A percentile compares a stretch with the other conserved stretches of the same genome.
Evolutionary conservation across 2,888 invertebrate genomes (phyloP).

Genomic region (Callimorpha dominula): DNA sequence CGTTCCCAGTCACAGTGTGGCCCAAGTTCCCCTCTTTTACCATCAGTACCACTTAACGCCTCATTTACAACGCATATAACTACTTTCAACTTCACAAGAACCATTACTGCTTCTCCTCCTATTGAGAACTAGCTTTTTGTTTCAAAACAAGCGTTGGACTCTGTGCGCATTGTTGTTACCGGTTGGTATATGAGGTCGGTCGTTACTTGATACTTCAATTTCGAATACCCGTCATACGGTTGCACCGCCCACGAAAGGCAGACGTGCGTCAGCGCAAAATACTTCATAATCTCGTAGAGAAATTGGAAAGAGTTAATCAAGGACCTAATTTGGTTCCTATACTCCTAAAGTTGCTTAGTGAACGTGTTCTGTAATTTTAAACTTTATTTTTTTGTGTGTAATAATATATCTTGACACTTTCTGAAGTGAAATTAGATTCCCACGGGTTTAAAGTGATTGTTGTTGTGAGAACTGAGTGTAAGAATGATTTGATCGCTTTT

Average conservation of each 20-base stretch:
- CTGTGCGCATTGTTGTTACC: constrained; percentile 47
- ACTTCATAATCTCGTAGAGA: constrained; percentile 61
- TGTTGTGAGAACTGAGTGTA: constrained; percentile 50
- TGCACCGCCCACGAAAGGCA: constrained; percentile 77
- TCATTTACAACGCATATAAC: constrained; percentile 48
- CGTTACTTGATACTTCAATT: constrained; percentile 71
- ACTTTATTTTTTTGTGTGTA: constrained; percentile 56
- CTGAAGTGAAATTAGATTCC: constrained; percentile 67
- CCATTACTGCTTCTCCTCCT: constrained; percentile 57
- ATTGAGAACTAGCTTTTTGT: constrained; percentile 26
- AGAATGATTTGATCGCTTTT: constrained; percentile 56
- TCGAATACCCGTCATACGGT: constrained; percentile 81
- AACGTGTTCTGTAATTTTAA: constrained; percentile 38
- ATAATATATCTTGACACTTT: constrained; percentile 57
- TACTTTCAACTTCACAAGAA: constrained; percentile 41
- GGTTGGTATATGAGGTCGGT: constrained; percentile 58
- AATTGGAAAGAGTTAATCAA: constrained; percentile 61
- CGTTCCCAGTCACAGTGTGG: constrained; percentile 67
- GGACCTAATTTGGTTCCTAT: constrained; percentile 61
- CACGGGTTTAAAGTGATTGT: constrained; percentile 61
- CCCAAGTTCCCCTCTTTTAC: constrained; percentile 52
- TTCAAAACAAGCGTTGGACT: constrained; percentile 69
- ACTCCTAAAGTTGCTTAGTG: constrained; percentile 36
- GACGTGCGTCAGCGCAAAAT: constrained; percentile 76
- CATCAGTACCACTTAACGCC: constrained; percentile 51